These are phyloP conservation scores for Hafferia zeledoni DNA, from an alignment of 2,797 vertebrate genomes.

Conservation along the genomic window DNA sequence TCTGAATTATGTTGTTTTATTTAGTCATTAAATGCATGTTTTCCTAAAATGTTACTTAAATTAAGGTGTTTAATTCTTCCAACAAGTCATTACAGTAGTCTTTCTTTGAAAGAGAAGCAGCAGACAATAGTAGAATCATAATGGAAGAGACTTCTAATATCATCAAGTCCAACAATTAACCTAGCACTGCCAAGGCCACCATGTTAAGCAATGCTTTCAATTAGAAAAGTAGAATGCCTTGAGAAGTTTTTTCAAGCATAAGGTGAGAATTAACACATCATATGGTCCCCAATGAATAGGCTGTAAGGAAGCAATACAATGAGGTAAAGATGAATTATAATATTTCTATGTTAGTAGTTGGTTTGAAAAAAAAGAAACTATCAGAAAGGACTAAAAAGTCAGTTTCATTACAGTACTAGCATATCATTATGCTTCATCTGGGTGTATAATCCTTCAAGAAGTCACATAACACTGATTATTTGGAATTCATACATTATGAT, in stretches of 20 bases:
- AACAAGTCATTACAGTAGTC: background rate
- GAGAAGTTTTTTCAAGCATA: background rate
- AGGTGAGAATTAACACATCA: background rate
- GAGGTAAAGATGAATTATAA: background rate
- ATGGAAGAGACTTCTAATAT: background rate
- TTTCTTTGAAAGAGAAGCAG: background rate
- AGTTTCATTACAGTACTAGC: background rate
- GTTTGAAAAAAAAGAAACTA: background rate
- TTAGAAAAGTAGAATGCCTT: background rate
- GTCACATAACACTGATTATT: background rate
- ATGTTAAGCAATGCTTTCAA: background rate
- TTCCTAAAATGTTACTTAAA: background rate
- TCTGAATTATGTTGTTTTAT: background rate
- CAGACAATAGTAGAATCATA: background rate
- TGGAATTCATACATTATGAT: background rate
- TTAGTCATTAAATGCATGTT: background rate
- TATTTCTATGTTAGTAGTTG: background rate
- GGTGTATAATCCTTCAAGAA: background rate
- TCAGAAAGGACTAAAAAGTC: background rate
- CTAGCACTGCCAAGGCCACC: background rate
- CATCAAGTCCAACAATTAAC: background rate
- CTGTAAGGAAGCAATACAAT: background rate
- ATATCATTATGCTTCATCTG: background rate
- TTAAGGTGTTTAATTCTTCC: background rate
- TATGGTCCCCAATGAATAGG: background rate